Conservation (phyloP, 2,113 vertebrate species). For the Prunella himalayana region DNA sequence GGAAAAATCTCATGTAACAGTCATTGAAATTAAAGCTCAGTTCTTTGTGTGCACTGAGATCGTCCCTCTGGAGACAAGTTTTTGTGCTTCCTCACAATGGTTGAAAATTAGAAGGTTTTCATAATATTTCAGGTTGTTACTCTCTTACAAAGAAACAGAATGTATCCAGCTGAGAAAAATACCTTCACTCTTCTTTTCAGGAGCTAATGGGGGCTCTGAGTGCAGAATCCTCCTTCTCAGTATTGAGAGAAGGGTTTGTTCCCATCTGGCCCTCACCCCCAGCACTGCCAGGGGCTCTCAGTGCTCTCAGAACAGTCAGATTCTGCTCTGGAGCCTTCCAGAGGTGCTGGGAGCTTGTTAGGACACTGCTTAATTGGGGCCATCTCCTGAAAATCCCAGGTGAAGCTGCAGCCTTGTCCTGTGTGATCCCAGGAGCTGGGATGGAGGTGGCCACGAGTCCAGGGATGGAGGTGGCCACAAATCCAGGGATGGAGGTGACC, state of each 20-base stretch:
- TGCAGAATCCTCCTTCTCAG: neutral
- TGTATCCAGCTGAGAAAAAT: neutral
- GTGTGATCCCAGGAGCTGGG: rapidly evolving
- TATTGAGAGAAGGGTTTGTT: neutral
- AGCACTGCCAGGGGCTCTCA: neutral
- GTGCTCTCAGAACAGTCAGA: neutral
- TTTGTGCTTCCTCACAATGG: neutral
- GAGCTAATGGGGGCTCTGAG: neutral
- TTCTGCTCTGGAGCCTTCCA: neutral
- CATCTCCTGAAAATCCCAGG: neutral
- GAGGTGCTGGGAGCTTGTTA: neutral
- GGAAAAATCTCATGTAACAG: neutral
- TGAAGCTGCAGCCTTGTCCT: neutral
- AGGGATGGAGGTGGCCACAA: too few species aligned
- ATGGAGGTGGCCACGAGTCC: too few species aligned
- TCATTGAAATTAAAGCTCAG: neutral
- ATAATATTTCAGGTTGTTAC: neutral
- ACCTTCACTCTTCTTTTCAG: neutral
- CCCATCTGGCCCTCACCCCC: rapidly evolving
- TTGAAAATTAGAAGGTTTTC: neutral
- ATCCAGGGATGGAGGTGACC: too few species aligned
- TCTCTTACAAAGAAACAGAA: neutral
- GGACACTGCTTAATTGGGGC: neutral
- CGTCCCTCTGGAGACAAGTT: neutral
- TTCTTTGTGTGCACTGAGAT: neutral